These are phyloP conservation scores for Odobenus rosmarus DNA, from an alignment of 2,113 vertebrate genomes.

Conservation along the genomic window DNA sequence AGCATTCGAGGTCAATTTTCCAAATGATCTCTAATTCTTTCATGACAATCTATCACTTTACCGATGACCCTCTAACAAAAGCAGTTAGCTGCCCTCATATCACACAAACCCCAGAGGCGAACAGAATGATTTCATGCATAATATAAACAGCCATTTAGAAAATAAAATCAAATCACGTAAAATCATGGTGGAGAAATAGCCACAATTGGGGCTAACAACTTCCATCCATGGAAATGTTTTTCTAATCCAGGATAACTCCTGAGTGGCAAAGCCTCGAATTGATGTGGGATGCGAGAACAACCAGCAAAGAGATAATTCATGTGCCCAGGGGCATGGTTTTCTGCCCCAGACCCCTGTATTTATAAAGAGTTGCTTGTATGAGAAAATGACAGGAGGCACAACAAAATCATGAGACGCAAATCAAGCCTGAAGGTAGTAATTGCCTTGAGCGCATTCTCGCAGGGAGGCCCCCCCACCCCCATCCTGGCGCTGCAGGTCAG, in stretches of 20 bases:
- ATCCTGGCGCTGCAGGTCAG: slow-evolving; percentile 42
- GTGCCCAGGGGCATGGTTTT: slow-evolving; percentile 71
- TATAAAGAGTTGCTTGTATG: slow-evolving; percentile 78
- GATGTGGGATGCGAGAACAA: slow-evolving; percentile 71
- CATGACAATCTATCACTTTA: background rate
- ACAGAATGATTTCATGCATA: slow-evolving; percentile 70
- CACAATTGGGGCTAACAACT: slow-evolving; percentile 73
- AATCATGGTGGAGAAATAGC: slow-evolving; percentile 77
- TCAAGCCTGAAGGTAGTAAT: slow-evolving; percentile 76
- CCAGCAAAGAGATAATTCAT: slow-evolving; percentile 76
- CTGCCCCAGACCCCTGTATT: slow-evolving; percentile 70
- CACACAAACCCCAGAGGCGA: slow-evolving; percentile 47
- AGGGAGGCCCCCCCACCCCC: slow-evolving; percentile 54
- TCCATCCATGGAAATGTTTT: slow-evolving; percentile 81
- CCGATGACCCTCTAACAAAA: slow-evolving; percentile 26
- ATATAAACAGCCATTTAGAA: slow-evolving; percentile 81
- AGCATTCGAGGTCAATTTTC: slow-evolving; percentile 26
- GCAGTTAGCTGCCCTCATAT: slow-evolving; percentile 32
- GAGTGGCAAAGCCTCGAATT: slow-evolving; percentile 67
- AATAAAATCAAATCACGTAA: slow-evolving; percentile 82
- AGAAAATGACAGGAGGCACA: slow-evolving; percentile 77
- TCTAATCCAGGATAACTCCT: slow-evolving; percentile 76
- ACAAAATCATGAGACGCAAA: slow-evolving; percentile 74
- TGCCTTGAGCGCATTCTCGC: slow-evolving; percentile 65
- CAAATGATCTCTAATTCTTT: slow-evolving; percentile 55